Evolutionary conservation across 2,888 invertebrate species (phyloP).

Genomic region (Ichneumon xanthorius): DNA sequence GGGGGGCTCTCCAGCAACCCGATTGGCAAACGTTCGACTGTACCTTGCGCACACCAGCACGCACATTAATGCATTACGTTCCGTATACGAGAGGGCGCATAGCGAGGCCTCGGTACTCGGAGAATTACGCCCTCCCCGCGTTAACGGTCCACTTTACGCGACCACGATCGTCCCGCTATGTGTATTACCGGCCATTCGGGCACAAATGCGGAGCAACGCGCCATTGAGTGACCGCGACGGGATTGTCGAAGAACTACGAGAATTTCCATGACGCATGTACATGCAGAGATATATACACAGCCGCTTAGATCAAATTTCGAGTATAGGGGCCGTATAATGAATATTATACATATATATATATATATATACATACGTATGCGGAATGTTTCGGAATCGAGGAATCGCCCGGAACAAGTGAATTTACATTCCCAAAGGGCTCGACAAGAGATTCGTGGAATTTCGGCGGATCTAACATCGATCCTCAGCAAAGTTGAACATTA

Average conservation of each 20-base stretch:
- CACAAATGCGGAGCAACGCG: not conserved
- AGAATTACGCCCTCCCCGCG: slow-evolving; percentile 8
- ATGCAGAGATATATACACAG: slow-evolving; percentile 32
- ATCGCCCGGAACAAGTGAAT: slow-evolving; percentile 25
- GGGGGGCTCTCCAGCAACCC: slow-evolving; percentile 15
- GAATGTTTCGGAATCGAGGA: slow-evolving; percentile 43
- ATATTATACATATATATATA: slow-evolving; percentile 79
- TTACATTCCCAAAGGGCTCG: not conserved
- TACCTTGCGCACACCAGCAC: slow-evolving; percentile 8
- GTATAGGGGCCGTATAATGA: slow-evolving; percentile 70
- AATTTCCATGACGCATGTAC: slow-evolving; percentile 26
- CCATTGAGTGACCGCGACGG: not conserved
- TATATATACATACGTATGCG: slow-evolving; percentile 41
- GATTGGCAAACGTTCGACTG: slow-evolving; percentile 26
- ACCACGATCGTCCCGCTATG: slow-evolving; percentile 1
- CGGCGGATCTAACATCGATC: slow-evolving; percentile 12
- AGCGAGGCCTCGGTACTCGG: too few species aligned
- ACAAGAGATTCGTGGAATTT: not conserved
- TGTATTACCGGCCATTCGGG: not conserved
- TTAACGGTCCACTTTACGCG: slow-evolving; percentile 40
- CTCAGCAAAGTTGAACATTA: not conserved
- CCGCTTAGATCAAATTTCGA: slow-evolving; percentile 56
- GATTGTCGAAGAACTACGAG: slow-evolving; percentile 2
- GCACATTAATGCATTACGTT: slow-evolving; percentile 1
- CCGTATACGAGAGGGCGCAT: not conserved